A percentile compares a stretch with the other conserved stretches of the same genome.
These are phyloP conservation scores for Drosophila koepferae DNA, from an alignment of 2,888 invertebrate species.

Conservation along the genomic window DNA sequence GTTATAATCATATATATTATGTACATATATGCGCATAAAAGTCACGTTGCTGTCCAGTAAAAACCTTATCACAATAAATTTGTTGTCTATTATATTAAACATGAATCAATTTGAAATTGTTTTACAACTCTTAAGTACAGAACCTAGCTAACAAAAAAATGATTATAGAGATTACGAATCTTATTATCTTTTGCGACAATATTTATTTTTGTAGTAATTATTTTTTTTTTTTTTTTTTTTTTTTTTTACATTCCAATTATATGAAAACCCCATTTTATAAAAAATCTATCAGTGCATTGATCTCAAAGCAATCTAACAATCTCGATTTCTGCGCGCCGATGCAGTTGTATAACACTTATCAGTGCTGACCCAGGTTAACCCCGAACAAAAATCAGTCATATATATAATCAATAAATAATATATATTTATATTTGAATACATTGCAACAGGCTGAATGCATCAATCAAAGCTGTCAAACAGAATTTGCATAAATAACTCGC, in stretches of 20 bases:
- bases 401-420: background rate
- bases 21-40: no score
- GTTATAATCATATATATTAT: background rate
- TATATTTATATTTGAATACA: constrained; percentile 3
- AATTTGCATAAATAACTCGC: constrained; percentile 10
- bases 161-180: background rate
- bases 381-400: background rate
- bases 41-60: constrained; percentile 2
- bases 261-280: background rate
- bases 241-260: background rate
- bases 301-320: constrained; percentile 19
- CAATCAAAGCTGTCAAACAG: constrained; percentile 21
- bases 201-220: background rate
- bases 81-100: background rate
- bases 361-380: constrained; percentile 34
- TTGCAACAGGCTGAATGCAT: constrained; percentile 4
- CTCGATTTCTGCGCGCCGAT: background rate
- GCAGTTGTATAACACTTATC: constrained; percentile 28
- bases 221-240: background rate
- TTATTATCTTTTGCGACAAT: constrained; percentile 1
- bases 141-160: constrained; percentile 1
- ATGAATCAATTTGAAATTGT: background rate
- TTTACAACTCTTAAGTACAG: background rate
- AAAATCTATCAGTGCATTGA: constrained; percentile 28
- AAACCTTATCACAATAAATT: background rate